phyloP scores from a whole-genome alignment of 1,140 invertebrate species.

The Colletes gigas region DNA sequence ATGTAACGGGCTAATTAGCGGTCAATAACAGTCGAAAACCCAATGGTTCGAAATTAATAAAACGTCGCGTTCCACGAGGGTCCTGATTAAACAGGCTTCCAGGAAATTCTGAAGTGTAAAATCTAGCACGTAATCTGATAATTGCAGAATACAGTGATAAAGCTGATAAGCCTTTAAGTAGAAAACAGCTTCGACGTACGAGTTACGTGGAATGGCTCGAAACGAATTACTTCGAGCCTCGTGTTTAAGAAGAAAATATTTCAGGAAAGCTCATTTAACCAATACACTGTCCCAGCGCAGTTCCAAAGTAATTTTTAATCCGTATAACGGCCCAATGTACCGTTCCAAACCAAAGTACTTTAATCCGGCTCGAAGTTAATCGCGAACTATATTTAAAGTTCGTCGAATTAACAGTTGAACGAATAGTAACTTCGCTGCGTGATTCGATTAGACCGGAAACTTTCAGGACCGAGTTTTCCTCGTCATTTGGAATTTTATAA shows the following conservation, averaged over 20 bases:
- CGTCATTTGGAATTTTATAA: too few relatives aligned
- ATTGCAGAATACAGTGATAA: conserved; percentile 22
- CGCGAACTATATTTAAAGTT: too few relatives aligned
- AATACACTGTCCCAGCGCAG: background rate
- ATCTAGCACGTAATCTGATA: conserved; percentile 30
- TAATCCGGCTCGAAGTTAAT: too few relatives aligned
- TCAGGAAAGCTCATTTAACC: background rate
- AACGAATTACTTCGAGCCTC: background rate
- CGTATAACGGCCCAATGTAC: background rate
- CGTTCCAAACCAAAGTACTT: too few relatives aligned
- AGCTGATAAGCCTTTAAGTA: conserved; percentile 25
- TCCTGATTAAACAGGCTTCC: conserved; percentile 6
- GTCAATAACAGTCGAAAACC: background rate
- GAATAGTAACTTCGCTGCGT: too few relatives aligned
- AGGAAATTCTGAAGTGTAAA: conserved; percentile 16
- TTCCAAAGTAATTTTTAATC: background rate
- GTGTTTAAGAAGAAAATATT: background rate
- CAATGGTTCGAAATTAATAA: conserved; percentile 1
- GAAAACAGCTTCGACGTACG: conserved; percentile 13
- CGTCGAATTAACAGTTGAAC: too few relatives aligned
- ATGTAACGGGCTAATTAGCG: too few relatives aligned
- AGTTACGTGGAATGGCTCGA: background rate
- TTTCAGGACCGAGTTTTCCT: too few relatives aligned
- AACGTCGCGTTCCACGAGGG: background rate
- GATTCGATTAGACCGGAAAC: too few relatives aligned